Percentiles rank a stretch among this genome's conserved stretches.
Conservation (phyloP, 1,140 invertebrate species). For the Eupeodes corollae region DNA sequence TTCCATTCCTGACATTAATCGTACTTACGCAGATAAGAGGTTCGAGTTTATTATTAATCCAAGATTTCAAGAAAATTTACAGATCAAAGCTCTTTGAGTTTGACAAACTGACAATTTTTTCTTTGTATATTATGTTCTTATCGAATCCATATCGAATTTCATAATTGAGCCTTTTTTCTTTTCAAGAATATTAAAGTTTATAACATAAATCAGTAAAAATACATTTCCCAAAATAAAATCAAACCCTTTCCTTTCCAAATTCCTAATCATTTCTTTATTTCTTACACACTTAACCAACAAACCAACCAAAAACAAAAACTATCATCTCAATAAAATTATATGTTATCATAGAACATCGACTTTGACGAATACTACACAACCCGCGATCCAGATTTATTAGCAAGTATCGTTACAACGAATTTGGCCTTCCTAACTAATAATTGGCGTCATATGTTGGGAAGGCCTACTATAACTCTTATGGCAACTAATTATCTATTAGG, state of each 20-base stretch:
- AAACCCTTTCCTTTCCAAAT: neutral
- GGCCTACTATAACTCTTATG: slow-evolving; percentile 75
- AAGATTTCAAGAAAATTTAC: no score
- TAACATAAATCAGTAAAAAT: no score
- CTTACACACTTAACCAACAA: slow-evolving; percentile 11
- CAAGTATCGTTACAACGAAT: slow-evolving; percentile 76
- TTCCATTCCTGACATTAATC: no score
- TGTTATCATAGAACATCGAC: slow-evolving; percentile 70
- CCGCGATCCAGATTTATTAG: slow-evolving; percentile 77
- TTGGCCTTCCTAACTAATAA: slow-evolving; percentile 86
- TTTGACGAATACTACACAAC: slow-evolving; percentile 87
- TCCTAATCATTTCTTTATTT: neutral
- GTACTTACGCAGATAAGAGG: no score
- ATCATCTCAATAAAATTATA: neutral
- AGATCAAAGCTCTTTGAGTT: no score
- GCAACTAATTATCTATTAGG: slow-evolving; percentile 68
- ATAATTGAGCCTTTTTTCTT: no score
- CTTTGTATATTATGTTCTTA: no score
- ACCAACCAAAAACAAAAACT: slow-evolving; percentile 9
- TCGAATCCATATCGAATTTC: no score
- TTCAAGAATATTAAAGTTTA: no score
- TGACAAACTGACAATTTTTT: no score
- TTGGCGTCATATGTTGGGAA: slow-evolving; percentile 83
- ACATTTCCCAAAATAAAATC: no score
- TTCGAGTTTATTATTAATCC: no score